Conservation (phyloP, 2,113 vertebrate genomes). For the Datnioides undecimradiatus region DNA sequence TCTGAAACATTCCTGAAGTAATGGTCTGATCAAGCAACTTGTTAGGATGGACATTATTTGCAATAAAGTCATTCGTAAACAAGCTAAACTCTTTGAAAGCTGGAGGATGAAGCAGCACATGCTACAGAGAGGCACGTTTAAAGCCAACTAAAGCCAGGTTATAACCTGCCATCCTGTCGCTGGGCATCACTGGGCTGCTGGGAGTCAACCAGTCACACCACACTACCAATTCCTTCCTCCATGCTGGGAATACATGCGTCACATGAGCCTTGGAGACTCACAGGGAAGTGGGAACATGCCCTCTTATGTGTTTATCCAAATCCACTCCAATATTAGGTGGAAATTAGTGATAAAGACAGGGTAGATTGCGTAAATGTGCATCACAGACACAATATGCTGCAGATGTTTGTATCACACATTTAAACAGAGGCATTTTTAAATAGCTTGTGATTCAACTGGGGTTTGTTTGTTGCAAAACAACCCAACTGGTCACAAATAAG, state of each 20-base stretch:
- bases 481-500: background rate
- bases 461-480: background rate
- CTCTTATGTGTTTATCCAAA: background rate
- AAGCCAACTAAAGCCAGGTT: constrained; percentile 70
- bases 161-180: constrained; percentile 9
- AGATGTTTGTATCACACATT: constrained; percentile 8
- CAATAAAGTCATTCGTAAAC: background rate
- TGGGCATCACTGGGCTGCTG: constrained; percentile 13
- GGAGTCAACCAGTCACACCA: constrained; percentile 6
- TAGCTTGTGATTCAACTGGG: background rate
- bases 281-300: constrained; percentile 49
- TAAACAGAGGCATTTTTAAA: background rate
- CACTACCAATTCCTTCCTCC: background rate
- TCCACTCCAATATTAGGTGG: background rate
- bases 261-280: constrained; percentile 18
- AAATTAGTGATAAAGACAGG: background rate
- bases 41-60: constrained; percentile 49
- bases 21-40: constrained; percentile 23
- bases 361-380: constrained; percentile 23
- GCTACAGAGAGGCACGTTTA: constrained; percentile 59
- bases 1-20: background rate
- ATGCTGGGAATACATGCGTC: constrained; percentile 74
- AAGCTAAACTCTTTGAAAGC: constrained; percentile 40
- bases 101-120: constrained; percentile 74
- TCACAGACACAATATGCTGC: background rate